Percentiles rank a stretch among this genome's conserved stretches.
These are phyloP conservation scores for Sinocyclocheilus rhinocerous DNA, from an alignment of 2,113 vertebrate species.

Conservation along the genomic window DNA sequence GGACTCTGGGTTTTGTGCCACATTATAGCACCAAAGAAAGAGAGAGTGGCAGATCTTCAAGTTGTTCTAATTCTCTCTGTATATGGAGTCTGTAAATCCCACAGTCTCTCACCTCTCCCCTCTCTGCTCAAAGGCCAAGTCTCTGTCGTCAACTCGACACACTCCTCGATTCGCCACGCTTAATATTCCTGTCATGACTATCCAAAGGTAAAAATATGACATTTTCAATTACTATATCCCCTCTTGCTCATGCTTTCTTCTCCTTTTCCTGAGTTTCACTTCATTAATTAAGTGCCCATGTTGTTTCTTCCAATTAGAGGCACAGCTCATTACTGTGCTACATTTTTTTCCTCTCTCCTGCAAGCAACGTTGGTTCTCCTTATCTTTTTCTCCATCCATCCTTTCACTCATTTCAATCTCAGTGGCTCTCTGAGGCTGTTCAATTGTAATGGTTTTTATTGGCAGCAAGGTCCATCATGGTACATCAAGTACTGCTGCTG, in stretches of 20 bases:
- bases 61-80: not conserved
- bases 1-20: not conserved
- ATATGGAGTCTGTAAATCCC: not conserved
- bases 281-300: slow-evolving; percentile 67
- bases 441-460: slow-evolving; percentile 74
- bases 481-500: slow-evolving; percentile 67
- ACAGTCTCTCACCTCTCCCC: not conserved
- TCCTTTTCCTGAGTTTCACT: slow-evolving; percentile 32
- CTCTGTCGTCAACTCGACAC: not conserved
- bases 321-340: slow-evolving; percentile 70
- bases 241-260: slow-evolving; percentile 21
- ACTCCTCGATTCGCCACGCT: not conserved
- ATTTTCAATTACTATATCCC: slow-evolving; percentile 23
- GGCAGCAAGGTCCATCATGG: slow-evolving; percentile 69
- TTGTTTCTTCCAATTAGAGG: slow-evolving; percentile 73
- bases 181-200: slow-evolving; percentile 31
- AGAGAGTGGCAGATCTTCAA: not conserved
- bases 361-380: slow-evolving; percentile 43
- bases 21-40: slow-evolving; percentile 5
- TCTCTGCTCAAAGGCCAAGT: slow-evolving; percentile 30
- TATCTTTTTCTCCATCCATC: slow-evolving; percentile 24
- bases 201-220: slow-evolving; percentile 1
- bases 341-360: slow-evolving; percentile 58
- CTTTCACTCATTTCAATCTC: slow-evolving; percentile 44
- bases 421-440: slow-evolving; percentile 62